phyloP scores from a whole-genome alignment of 2,888 invertebrate species.

The Proisotoma minuta region DNA sequence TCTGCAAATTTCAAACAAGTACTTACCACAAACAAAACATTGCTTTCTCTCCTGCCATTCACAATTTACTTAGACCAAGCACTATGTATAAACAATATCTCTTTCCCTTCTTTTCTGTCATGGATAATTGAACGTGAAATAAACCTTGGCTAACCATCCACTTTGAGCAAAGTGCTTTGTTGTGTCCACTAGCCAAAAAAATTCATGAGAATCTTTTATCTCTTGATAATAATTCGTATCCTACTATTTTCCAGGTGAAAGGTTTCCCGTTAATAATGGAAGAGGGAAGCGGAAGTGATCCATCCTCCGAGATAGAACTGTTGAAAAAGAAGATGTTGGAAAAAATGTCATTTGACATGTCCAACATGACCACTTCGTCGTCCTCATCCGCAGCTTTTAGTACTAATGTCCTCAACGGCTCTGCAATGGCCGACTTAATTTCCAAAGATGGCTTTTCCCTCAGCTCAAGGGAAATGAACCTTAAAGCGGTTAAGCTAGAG shows the following conservation, averaged over 20 bases:
- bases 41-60: no score
- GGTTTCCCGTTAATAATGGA: conserved; percentile 17
- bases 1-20: conserved; percentile 31
- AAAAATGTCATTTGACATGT: conserved; percentile 24
- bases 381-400: neutral
- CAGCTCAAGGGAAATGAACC: conserved; percentile 8
- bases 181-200: no score
- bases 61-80: no score
- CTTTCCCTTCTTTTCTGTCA: neutral
- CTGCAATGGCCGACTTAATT: conserved; percentile 9
- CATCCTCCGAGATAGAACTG: conserved; percentile 3
- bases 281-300: neutral
- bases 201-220: no score
- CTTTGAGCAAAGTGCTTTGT: no score
- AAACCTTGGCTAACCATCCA: no score
- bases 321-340: conserved; percentile 27
- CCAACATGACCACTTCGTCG: conserved; percentile 4
- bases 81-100: no score
- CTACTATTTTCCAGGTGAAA: conserved; percentile 6
- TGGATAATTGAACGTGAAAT: no score
- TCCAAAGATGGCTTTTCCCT: conserved; percentile 21
- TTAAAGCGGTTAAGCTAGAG: conserved; percentile 26
- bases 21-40: neutral
- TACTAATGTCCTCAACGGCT: conserved; percentile 11
- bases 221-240: no score